Conservation (phyloP, 2,113 vertebrate genomes). For the Dromiciops gliroides region DNA sequence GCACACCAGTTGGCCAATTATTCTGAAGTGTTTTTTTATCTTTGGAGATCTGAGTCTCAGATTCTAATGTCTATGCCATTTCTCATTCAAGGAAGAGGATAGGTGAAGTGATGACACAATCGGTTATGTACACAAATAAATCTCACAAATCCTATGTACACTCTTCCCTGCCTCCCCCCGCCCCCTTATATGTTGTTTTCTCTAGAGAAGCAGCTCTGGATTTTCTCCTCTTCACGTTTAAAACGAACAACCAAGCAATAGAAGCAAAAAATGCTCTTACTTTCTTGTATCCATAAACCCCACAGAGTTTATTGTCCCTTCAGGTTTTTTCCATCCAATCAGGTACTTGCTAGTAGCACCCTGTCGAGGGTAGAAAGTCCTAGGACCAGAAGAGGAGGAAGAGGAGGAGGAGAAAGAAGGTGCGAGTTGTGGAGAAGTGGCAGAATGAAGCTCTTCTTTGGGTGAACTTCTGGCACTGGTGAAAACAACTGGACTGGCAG, state of each 20-base stretch:
- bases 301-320: constrained; percentile 98
- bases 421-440: constrained; percentile 87
- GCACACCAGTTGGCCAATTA: constrained; percentile 14
- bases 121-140: neutral
- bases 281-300: constrained; percentile 98
- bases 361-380: constrained; percentile 98
- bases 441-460: constrained; percentile 92
- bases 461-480: constrained; percentile 92
- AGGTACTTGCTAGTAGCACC: constrained; percentile 99
- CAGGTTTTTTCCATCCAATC: constrained; percentile 99
- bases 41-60: constrained; percentile 43
- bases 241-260: constrained; percentile 60
- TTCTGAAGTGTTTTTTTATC: constrained; percentile 54
- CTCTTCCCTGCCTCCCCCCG: neutral
- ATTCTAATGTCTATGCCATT: constrained; percentile 17
- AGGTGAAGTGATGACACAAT: constrained; percentile 40
- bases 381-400: constrained; percentile 92
- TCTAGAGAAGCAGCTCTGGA: neutral
- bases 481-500: constrained; percentile 90
- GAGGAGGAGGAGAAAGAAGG: constrained; percentile 92
- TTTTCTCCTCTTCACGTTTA: constrained; percentile 42
- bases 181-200: neutral
- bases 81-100: constrained; percentile 46
- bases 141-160: neutral
- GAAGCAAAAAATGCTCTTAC: constrained; percentile 86